Conservation (phyloP, 2,888 invertebrate genomes). For the Priocnemis perturbator region DNA sequence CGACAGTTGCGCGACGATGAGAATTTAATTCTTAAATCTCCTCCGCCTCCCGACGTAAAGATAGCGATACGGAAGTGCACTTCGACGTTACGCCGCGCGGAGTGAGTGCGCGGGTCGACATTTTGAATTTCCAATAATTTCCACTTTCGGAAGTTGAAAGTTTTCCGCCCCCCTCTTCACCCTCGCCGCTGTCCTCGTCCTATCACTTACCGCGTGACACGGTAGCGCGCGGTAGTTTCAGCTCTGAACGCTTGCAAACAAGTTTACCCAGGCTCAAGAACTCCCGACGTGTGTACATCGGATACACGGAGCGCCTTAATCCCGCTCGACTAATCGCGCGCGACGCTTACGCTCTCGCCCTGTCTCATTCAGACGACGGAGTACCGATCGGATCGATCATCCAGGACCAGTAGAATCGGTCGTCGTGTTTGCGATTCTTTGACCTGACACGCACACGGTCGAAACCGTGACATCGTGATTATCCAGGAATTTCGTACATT, state of each 20-base stretch:
- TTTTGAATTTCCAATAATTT: slow-evolving; percentile 5
- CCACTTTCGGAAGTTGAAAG: slow-evolving; percentile 8
- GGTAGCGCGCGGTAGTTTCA: slow-evolving; percentile 39
- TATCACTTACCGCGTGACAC: slow-evolving; percentile 1
- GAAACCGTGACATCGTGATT: too few relatives aligned
- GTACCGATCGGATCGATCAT: background rate
- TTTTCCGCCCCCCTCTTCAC: slow-evolving; percentile 5
- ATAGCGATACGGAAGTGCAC: too few relatives aligned
- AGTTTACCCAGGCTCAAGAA: slow-evolving; percentile 38
- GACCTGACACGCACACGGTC: too few relatives aligned
- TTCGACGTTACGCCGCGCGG: too few relatives aligned
- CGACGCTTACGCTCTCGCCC: background rate
- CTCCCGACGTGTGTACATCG: slow-evolving; percentile 25
- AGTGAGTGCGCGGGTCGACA: too few relatives aligned
- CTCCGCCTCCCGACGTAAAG: too few relatives aligned
- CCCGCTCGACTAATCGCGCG: slow-evolving; percentile 37
- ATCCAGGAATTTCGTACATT: too few relatives aligned
- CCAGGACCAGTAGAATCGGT: too few relatives aligned
- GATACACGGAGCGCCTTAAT: slow-evolving; percentile 35
- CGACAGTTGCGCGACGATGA: too few relatives aligned
- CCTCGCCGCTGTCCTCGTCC: background rate
- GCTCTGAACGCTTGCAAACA: slow-evolving; percentile 51
- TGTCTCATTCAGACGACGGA: background rate
- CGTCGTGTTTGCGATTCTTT: too few relatives aligned
- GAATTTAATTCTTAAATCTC: too few relatives aligned